Percentiles rank a stretch among this genome's conserved stretches.
Conservation (phyloP, 2,888 invertebrate genomes). For the Drosophila imparisetae region DNA sequence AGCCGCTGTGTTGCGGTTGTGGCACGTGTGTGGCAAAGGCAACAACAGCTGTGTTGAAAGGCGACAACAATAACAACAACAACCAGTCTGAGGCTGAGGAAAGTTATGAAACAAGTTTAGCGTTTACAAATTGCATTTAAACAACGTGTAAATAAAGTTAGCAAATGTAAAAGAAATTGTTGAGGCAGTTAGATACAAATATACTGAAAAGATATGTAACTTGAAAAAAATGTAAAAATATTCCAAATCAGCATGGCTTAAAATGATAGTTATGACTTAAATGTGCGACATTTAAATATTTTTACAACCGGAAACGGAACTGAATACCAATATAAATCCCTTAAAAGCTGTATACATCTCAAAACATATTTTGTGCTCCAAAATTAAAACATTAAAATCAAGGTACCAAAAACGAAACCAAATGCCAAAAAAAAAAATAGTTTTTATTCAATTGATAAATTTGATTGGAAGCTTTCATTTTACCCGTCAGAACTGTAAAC, state of each 20-base stretch:
- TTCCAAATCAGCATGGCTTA: background rate
- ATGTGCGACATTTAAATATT: background rate
- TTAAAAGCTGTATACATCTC: rapidly evolving
- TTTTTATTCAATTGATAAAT: background rate
- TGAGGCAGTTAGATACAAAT: background rate
- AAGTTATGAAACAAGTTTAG: slow-evolving; percentile 35
- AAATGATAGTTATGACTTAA: background rate
- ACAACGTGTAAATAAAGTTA: slow-evolving; percentile 24
- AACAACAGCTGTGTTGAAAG: slow-evolving; percentile 38
- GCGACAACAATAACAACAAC: slow-evolving; percentile 6
- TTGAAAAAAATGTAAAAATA: background rate
- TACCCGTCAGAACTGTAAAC: background rate
- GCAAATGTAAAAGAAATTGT: background rate
- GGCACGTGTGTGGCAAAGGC: slow-evolving; percentile 52
- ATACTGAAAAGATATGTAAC: background rate
- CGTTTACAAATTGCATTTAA: slow-evolving; percentile 43
- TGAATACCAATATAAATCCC: background rate
- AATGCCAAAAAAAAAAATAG: background rate
- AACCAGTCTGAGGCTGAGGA: background rate
- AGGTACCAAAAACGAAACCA: background rate
- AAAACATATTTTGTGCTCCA: background rate
- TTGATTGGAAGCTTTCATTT: background rate
- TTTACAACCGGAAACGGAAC: background rate
- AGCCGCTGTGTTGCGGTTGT: slow-evolving; percentile 50
- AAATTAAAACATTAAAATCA: background rate